phyloP scores from a whole-genome alignment of 2,797 vertebrate species.

The Anguilla anguilla region DNA sequence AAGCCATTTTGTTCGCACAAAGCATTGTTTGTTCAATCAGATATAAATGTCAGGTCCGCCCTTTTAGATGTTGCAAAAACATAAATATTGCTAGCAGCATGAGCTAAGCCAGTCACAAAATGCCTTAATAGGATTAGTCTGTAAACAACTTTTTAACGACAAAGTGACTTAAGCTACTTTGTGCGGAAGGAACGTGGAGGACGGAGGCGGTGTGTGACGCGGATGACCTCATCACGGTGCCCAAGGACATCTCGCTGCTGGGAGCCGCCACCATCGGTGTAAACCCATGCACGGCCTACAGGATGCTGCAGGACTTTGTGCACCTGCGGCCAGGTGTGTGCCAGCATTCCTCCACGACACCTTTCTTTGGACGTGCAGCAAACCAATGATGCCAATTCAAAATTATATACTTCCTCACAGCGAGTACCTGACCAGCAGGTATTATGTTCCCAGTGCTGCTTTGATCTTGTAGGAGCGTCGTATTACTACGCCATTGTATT shows the following conservation, averaged over 20 bases:
- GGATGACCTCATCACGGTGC: conserved; percentile 47
- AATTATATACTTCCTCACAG: not conserved
- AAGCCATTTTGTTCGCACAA: not conserved
- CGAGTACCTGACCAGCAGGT: not conserved
- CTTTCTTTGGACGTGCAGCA: not conserved
- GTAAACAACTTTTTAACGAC: not conserved
- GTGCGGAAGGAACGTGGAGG: conserved; percentile 60
- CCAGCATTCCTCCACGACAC: not conserved
- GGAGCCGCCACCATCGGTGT: conserved; percentile 58
- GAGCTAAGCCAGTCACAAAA: not conserved
- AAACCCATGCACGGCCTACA: conserved; percentile 62
- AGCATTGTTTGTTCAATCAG: not conserved
- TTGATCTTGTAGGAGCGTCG: not conserved
- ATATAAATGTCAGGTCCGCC: not conserved
- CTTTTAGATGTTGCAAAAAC: not conserved
- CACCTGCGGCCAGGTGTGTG: conserved; percentile 48
- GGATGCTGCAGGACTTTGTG: conserved; percentile 61
- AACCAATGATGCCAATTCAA: not conserved
- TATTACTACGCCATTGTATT: not conserved
- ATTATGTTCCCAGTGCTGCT: not conserved
- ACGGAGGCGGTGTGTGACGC: conserved; percentile 57
- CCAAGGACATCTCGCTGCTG: conserved; percentile 54
- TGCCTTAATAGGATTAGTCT: not conserved
- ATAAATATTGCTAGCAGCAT: not conserved
- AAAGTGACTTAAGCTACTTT: not conserved